Base-by-base conservation (phyloP, 2,113 vertebrate species). In the Pachypanchax playfairii region DNA sequence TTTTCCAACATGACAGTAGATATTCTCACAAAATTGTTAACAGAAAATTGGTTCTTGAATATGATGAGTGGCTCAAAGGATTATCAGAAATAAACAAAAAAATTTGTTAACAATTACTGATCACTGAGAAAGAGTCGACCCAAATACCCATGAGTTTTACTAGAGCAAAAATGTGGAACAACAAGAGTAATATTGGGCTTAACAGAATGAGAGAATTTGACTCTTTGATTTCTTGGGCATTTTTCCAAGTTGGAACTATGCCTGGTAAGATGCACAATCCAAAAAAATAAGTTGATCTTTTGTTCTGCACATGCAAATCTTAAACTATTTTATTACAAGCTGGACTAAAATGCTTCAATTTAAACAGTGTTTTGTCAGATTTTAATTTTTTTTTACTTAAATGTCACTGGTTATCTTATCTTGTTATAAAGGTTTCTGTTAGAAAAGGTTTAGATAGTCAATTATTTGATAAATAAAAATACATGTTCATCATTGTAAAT, bases 381-480 rank as follows among this genome's bases (percentile, higher is more conserved):
- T n/a, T n/a, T n/a, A n/a, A n/a, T n/a, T n/a, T n/a, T n/a, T n/a
- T n/a, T n/a, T n/a, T n/a, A n/a, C n/a, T n/a, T n/a, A n/a, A n/a
- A n/a, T n/a, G n/a, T n/a, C n/a, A n/a, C n/a, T n/a, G n/a, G n/a
- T n/a, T n/a, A n/a, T n/a, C n/a, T n/a, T n/a, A n/a, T n/a, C 9
- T 55, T 35, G 21, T 6, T 18, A 12, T 18, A 41, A 46, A 15
- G 11, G 29, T 11, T 31, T 62, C 13, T 31, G 25, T 15, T 48
- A 28, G 15, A 48, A 12, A 73, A 15, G 12, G 14, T 56, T 46
- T 13, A 57, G 33, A 11, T 46, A 39, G 42, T 22, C 68, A 76
- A 48, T 20, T 17, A 75, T 84, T 77, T 55, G 79, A 74, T 41
- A n/a, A n/a, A n/a, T n/a, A n/a, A n/a, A n/a, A n/a, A n/a, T 12